Base-by-base conservation (phyloP, 1,140 invertebrate species). In the Sitophilus oryzae region DNA sequence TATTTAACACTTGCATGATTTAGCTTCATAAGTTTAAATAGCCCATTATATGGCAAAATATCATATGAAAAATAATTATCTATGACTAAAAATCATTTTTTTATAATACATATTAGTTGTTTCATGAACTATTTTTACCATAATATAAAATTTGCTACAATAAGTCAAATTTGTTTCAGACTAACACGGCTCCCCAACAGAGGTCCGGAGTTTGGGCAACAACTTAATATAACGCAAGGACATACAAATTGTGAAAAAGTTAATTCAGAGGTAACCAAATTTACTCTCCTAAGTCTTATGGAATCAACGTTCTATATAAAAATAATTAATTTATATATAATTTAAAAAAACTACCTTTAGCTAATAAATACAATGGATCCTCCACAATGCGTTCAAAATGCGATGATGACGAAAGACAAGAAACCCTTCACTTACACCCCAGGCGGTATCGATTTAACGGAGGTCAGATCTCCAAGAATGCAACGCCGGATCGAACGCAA, bases 381-480 rank as follows among this genome's bases (percentile, higher is more conserved):
- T 38, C 92, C 91, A 51, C 83, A 86, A 36, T 90, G 89, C 41
- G 88, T 96, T 21, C 89, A 93, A 67, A 91, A 91, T 66, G 90
- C 91, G 3, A 92, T 95, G 89, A 84, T 92, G 82, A 91, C 88
- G 56, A 92, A 93, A 74, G 92, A 96, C 69, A 96, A 94, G 71
- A 94, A 92, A 68, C 92, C 92, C 1, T 96, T 95, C 70, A 95
- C 92, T 2, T 96, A 96, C 68, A 93, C 91, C 11, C 92, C 91
- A 2, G 89, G 89, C 10, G 92, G 92, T 46, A 77, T 96, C 38
- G 91, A 96, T 71, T 76, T 96, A 19, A 91, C 88, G 0, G 89
- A 95, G 71, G 93, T 95, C 30, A 79, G 82, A 52, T 93, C 88
- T 49, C 91, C 91, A 1, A 79, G 90, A 59, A 93, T 96, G 88